Evolutionary conservation across 2,113 vertebrate species (phyloP).

Genomic region (Cettia cetti): DNA sequence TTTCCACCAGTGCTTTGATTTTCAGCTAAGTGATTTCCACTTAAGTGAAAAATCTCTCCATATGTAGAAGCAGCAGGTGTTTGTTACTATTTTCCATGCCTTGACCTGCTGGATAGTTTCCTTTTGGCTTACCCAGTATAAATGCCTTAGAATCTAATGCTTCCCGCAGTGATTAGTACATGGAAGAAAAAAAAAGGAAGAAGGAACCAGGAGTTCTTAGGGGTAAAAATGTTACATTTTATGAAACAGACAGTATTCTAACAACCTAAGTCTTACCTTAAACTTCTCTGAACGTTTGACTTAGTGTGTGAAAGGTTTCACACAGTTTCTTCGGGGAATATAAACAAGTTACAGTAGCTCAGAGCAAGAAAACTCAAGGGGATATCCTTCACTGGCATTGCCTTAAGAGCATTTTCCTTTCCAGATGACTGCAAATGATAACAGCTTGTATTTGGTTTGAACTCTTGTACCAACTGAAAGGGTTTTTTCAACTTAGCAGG

Average conservation of each 20-base stretch:
- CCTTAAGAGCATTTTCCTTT: constrained; percentile 44
- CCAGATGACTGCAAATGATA: constrained; percentile 52
- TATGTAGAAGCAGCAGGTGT: constrained; percentile 39
- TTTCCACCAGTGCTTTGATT: constrained; percentile 36
- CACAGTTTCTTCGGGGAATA: constrained; percentile 18
- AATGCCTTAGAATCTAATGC: not conserved
- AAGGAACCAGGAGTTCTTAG: not conserved
- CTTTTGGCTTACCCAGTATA: not conserved
- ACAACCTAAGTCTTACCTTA: not conserved
- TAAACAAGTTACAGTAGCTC: constrained; percentile 31
- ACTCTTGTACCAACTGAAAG: not conserved
- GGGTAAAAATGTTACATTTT: not conserved
- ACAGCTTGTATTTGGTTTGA: constrained; percentile 39
- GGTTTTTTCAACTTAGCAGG: not conserved
- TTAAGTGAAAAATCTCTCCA: constrained; percentile 29
- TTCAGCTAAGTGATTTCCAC: constrained; percentile 27
- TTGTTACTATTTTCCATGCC: constrained; percentile 15
- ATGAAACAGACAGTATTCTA: not conserved
- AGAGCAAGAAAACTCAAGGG: not conserved
- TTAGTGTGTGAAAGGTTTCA: not conserved
- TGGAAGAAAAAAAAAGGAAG: not conserved
- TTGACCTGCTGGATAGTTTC: constrained; percentile 4
- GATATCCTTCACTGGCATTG: not conserved
- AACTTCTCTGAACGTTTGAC: not conserved
- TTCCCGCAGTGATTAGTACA: not conserved